phyloP scores from a whole-genome alignment of 2,888 invertebrate species.

The Erannis defoliaria region DNA sequence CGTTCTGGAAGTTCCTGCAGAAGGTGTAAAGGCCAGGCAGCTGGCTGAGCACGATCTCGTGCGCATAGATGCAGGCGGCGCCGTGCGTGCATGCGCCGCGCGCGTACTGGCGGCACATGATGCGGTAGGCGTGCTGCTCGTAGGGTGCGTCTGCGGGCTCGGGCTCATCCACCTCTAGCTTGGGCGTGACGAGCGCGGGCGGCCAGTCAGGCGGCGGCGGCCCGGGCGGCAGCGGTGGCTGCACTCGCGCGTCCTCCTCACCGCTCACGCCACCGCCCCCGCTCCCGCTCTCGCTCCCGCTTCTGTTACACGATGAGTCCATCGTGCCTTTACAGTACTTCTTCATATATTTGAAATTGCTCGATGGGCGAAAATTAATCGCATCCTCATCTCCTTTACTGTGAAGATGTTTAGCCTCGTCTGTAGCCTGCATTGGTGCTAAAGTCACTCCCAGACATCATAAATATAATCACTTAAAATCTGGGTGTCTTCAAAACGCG shows the following conservation, averaged over 20 bases:
- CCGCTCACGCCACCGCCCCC: background rate
- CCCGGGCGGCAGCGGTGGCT: constrained; percentile 63
- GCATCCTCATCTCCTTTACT: constrained; percentile 55
- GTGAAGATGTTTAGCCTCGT: constrained; percentile 24
- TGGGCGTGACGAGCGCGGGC: too few species aligned
- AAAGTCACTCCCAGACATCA: too few species aligned
- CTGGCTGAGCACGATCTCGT: constrained; percentile 64
- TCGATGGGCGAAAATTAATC: constrained; percentile 67
- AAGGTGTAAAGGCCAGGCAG: constrained; percentile 67
- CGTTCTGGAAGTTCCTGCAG: constrained; percentile 70
- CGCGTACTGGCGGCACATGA: constrained; percentile 68
- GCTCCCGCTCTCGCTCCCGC: too few species aligned
- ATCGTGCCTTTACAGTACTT: constrained; percentile 67
- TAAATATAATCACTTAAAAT: too few species aligned
- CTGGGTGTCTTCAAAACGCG: too few species aligned
- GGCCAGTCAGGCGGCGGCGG: too few species aligned
- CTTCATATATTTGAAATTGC: constrained; percentile 73
- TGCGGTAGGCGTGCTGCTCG: background rate
- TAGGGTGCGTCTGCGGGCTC: constrained; percentile 2
- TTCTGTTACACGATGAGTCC: too few species aligned
- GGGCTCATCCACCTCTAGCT: too few species aligned
- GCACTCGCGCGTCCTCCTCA: constrained; percentile 34
- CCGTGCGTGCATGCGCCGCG: constrained; percentile 68
- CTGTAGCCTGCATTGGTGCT: too few species aligned
- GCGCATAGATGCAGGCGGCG: constrained; percentile 61